Evolutionary conservation across 53 echinoderm and acorn worm genomes (phyloP), one percentile per base, ranked within the genome.

Genomic region (Zoroaster sp.): DNA sequence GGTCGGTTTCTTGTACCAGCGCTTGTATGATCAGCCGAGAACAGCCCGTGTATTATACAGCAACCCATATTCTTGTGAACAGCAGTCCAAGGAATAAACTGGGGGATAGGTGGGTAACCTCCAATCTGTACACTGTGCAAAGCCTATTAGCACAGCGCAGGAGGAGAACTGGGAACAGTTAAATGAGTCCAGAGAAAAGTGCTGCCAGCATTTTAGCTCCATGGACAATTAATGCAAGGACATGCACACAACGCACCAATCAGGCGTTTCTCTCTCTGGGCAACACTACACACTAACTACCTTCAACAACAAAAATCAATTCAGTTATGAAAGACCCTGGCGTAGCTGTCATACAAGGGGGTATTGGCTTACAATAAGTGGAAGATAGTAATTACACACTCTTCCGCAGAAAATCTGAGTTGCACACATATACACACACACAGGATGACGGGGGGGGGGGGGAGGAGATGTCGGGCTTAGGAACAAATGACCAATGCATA

Each of bases 351-450:
- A 71, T 70, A 33, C 82, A 66, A 82, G 82, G 66, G 63, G 68
- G 82, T 82, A 42, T 85, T 71, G 43, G 35, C 47, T 85, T 85
- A 85, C 85, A 71, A 85, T 70, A 85, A 85, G 85, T 85, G 85
- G 70, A 70, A 85, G 85, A 85, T 52, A 85, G 85, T 85, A 85
- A 85, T 85, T 85, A 85, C 71, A 70, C 47, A 35, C 85, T 85
- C 85, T 85, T 85, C 71, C 82, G 82, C 43, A 40, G 42, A 71
- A 85, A 85, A 69, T 71, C 71, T 71, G 69, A 85, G 71, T 85
- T 85, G 71, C 45, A 25, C 46, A 85, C 7, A 78, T 23, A 75
- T 13, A 49, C 77, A 47, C 49, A 49, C 32, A 35, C 75, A 32
- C 43, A 23, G 47, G 25, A 14, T 25, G 63, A 59, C 59, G 28